Percentiles rank a stretch among this genome's conserved stretches.
Evolutionary conservation across 2,888 invertebrate genomes (phyloP).

Genomic region (Drosophila kanekoi): DNA sequence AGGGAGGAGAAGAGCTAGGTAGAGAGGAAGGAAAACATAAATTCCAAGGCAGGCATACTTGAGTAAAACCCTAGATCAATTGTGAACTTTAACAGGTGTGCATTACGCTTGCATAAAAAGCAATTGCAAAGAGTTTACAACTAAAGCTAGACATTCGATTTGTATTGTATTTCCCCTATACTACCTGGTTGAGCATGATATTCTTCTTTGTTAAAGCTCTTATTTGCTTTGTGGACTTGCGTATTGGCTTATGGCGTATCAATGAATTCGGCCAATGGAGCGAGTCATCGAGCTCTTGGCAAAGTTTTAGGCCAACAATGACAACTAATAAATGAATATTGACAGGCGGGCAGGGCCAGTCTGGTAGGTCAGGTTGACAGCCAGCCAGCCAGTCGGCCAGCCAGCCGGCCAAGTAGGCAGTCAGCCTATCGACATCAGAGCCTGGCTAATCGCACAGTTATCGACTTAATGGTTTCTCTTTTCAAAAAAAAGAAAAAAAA

Average conservation of each 20-base stretch:
- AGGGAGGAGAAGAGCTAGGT: no score
- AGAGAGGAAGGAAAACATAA: no score
- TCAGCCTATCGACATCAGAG: constrained; percentile 70
- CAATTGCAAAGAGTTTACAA: no score
- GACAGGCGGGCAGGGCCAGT: constrained; percentile 54
- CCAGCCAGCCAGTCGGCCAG: constrained; percentile 34
- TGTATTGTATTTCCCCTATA: background rate
- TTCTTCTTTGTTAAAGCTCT: background rate
- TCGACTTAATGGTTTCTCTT: constrained; percentile 78
- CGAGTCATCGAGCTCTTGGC: constrained; percentile 36
- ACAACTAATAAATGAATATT: constrained; percentile 79
- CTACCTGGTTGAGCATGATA: background rate
- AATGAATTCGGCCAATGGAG: constrained; percentile 33
- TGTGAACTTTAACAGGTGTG: no score
- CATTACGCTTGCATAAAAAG: no score
- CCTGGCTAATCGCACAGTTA: constrained; percentile 78
- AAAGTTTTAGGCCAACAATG: constrained; percentile 58
- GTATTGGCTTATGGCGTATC: constrained; percentile 14
- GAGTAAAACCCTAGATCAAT: no score
- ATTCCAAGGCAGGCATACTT: no score
- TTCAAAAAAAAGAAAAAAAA: constrained; percentile 35
- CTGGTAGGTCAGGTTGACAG: constrained; percentile 38
- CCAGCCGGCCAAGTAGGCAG: constrained; percentile 32
- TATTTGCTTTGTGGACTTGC: background rate
- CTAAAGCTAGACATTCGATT: no score